Evolutionary conservation across 1,140 invertebrate species (phyloP), one percentile per base, ranked within the genome.

Genomic region (Subanguina moxae): DNA sequence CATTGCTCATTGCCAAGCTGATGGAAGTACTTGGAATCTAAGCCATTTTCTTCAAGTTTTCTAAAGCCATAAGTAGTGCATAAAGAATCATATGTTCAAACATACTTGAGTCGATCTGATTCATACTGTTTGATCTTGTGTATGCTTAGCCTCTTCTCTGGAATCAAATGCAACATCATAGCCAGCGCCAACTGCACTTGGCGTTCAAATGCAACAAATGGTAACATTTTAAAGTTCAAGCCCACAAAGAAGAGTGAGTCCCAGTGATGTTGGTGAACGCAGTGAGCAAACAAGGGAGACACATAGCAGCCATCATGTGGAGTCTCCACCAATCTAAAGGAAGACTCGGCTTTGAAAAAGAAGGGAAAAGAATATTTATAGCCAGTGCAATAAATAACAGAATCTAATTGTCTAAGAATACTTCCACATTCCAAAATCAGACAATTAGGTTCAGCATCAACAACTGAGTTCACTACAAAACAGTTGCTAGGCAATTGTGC

Each of bases 301-400:
- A 58, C 57, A 21, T 23, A 23, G 57, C 11, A 21, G 11, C 57
- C 57, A 19, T 58, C 57, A 11, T 23, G 11, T 19, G 57, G 57
- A 11, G 57, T 58, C 11, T 19, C 19, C 11, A 58, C 57, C 11
- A 58, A 13, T 23, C 21, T 43, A n/a, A n/a, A n/a, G n/a, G n/a
- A n/a, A 11, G 57, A 43, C 9, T 21, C 21, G n/a, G n/a, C n/a
- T n/a, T n/a, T n/a, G n/a, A n/a, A n/a, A 43, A 58, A 43, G 19
- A 58, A 58, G 11, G 57, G 57, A 19, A 58, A 58, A 13, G 21
- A 21, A 43, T 58, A 58, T 58, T 43, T 21, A 19, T 58, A 58
- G 57, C 57, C 57, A 43, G 57, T 58, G 57, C 57, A 58, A 43
- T 23, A 58, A 43, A 58, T 58, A 21, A 58, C 57, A 23, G 9